phyloP scores from a whole-genome alignment of 2,113 vertebrate genomes.

The Nicator chloris region DNA sequence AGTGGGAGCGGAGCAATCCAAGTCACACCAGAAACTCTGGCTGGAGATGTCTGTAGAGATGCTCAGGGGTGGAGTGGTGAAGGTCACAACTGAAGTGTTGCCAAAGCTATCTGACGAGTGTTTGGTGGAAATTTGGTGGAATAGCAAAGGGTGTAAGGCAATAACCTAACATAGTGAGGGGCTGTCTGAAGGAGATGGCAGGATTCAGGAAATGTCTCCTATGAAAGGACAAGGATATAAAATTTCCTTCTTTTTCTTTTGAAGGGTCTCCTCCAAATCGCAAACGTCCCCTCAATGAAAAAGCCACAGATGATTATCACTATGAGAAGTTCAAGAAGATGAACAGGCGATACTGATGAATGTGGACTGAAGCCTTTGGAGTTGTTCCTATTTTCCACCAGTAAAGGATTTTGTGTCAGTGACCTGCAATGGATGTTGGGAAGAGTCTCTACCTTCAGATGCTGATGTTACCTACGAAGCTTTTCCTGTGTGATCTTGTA shows the following conservation, averaged over 20 bases:
- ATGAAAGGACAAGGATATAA: background rate
- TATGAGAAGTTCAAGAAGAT: slow-evolving; percentile 99
- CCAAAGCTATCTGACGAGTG: background rate
- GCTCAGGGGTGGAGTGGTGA: background rate
- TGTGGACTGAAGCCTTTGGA: background rate
- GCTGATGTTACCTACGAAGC: background rate
- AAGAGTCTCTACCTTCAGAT: background rate
- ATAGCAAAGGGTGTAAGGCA: background rate
- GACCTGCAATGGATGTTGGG: background rate
- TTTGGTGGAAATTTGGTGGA: background rate
- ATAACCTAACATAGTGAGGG: background rate
- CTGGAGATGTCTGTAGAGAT: background rate
- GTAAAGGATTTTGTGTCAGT: background rate
- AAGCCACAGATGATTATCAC: slow-evolving; percentile 97
- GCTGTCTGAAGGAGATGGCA: background rate
- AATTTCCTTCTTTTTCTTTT: background rate
- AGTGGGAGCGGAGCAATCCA: background rate
- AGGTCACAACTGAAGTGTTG: background rate
- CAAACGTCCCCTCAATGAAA: slow-evolving; percentile 94
- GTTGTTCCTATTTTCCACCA: background rate
- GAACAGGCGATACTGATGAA: slow-evolving; percentile 84
- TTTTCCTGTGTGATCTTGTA: background rate
- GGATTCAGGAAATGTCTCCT: background rate
- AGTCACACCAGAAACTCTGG: background rate
- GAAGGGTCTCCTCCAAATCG: slow-evolving; percentile 86